phyloP scores from a whole-genome alignment of 37 sponge, comb jelly and placozoan species.

The Ephydatia muelleri region DNA sequence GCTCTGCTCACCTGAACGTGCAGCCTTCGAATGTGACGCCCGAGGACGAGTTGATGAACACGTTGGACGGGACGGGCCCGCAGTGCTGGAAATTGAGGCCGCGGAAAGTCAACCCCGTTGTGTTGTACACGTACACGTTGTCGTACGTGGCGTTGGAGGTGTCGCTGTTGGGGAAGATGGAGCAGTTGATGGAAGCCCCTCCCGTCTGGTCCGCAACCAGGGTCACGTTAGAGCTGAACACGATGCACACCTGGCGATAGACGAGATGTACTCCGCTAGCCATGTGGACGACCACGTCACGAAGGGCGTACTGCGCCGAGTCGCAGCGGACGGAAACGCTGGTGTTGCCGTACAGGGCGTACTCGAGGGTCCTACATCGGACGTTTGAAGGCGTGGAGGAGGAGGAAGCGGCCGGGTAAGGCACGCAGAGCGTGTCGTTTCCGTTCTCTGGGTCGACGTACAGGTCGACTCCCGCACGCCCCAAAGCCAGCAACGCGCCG shows the following conservation, averaged over 20 bases:
- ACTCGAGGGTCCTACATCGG: not conserved
- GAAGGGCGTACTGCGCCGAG: not conserved
- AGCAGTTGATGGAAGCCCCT: conserved; percentile 43
- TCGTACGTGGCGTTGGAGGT: conserved; percentile 6
- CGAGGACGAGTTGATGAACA: conserved; percentile 24
- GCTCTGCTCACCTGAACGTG: conserved; percentile 71
- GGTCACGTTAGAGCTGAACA: conserved; percentile 25
- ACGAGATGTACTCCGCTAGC: not conserved
- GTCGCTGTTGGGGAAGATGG: conserved; percentile 21
- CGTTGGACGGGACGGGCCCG: conserved; percentile 53
- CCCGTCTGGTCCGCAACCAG: conserved; percentile 26
- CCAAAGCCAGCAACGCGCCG: too few relatives aligned
- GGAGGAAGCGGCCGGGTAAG: not conserved
- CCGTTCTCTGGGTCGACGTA: not conserved
- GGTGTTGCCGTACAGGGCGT: not conserved
- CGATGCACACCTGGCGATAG: not conserved
- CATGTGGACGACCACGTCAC: not conserved
- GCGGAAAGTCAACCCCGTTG: conserved; percentile 5
- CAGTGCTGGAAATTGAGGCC: conserved; percentile 63
- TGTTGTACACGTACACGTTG: conserved; percentile 32
- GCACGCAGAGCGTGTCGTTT: not conserved
- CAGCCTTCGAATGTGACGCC: conserved; percentile 40
- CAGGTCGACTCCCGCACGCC: too few relatives aligned
- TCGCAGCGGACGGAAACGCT: too few relatives aligned
- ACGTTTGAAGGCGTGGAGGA: not conserved